Base-by-base conservation (phyloP, 2,113 vertebrate genomes). In the Dolichotis patagonum region DNA sequence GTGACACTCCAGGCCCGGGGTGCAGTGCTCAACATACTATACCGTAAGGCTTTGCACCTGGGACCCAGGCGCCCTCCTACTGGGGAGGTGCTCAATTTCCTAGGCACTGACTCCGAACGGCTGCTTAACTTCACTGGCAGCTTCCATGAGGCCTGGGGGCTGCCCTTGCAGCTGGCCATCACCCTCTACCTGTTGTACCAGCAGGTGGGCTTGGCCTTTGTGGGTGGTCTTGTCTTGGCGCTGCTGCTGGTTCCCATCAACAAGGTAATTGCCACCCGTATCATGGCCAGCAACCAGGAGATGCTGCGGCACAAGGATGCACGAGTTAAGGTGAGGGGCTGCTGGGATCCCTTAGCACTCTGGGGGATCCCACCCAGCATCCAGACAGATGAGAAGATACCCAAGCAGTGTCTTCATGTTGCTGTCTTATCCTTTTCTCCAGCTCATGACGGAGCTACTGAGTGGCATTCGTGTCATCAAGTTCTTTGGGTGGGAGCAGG, bases 81-180 rank as follows among this genome's bases (percentile, higher is more conserved):
- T 5, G 99, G 99, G 0, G 99, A 99, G 95, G 99, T 99, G 65
- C 98, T 99, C 92, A 99, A 99, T 98, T 98, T 99, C 20, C 99
- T 99, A 99, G 99, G 99, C 98, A 99, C 99, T 0, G 99, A 99
- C 97, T 98, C 99, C 0, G 98, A 99, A 95, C 98, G 99, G 12
- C 93, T 99, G 93, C 98, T 99, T 77, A 99, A 99, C 98, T 99
- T 99, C 98, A 99, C 99, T 85, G 96, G 93, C 95, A 99, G 99
- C 88, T 99, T 99, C 98, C 99, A 99, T 0, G 99, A 99, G 88
- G 96, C 99, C 52, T 99, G 99, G 99, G 99, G 99, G 97, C 98
- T 99, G 54, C 99, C 99, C 14, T 98, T 99, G 95, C 98, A 97
- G 95, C 99, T 99, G 67, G 96, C 97, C 46, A 94, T 99, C 98